These are phyloP conservation scores for Drosophila anomelani DNA, from an alignment of 2,888 invertebrate genomes.

Conservation along the genomic window DNA sequence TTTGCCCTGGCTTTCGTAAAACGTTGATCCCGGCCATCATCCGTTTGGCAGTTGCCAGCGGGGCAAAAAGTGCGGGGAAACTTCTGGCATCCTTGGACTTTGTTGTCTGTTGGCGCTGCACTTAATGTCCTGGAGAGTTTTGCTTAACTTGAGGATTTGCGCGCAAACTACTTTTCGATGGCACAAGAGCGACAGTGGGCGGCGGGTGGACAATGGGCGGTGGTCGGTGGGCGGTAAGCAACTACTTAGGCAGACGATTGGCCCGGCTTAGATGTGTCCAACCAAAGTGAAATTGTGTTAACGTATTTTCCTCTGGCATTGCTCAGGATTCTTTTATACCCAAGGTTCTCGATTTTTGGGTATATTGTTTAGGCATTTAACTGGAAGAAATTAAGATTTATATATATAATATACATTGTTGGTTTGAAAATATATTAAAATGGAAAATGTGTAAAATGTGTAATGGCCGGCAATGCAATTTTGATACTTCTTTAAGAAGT, in stretches of 20 bases:
- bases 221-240: slow-evolving; percentile 54
- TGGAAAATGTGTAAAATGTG: not conserved
- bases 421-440: no score
- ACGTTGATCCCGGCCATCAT: slow-evolving; percentile 82
- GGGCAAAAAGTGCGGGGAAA: slow-evolving; percentile 66
- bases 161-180: slow-evolving; percentile 80
- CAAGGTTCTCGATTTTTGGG: not conserved
- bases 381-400: not conserved
- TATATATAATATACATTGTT: no score
- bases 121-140: slow-evolving; percentile 64
- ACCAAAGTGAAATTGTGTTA: slow-evolving; percentile 70
- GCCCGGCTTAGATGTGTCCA: slow-evolving; percentile 74
- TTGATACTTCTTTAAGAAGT: not conserved
- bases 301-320: slow-evolving; percentile 59
- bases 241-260: slow-evolving; percentile 83
- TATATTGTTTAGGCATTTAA: not conserved
- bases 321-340: slow-evolving; percentile 15
- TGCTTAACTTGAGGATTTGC: slow-evolving; percentile 80
- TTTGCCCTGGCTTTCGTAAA: slow-evolving; percentile 72
- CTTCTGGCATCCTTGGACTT: slow-evolving; percentile 46
- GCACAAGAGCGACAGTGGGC: slow-evolving; percentile 45
- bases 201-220: not conserved
- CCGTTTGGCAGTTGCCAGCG: slow-evolving; percentile 65
- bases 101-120: slow-evolving; percentile 71
- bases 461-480: not conserved